These are phyloP conservation scores for Danio tinwini DNA, from an alignment of 2,797 vertebrate species.

Conservation along the genomic window DNA sequence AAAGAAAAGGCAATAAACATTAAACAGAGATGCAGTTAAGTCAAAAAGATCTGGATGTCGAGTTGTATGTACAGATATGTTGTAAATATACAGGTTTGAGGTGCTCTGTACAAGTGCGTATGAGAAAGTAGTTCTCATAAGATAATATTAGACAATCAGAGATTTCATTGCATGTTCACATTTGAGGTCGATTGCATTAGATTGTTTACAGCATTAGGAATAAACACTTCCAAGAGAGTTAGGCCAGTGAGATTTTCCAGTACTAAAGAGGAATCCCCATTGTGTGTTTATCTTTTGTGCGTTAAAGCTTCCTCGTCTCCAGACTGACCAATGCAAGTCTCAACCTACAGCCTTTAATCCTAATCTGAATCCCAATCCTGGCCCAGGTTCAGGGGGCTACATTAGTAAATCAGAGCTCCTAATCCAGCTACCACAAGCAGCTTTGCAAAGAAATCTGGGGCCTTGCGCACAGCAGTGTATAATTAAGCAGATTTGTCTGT, in stretches of 20 bases:
- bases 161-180: not conserved
- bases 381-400: conserved; percentile 33
- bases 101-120: too few species aligned
- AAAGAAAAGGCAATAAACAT: too few species aligned
- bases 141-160: not conserved
- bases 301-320: conserved; percentile 33
- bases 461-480: conserved; percentile 29
- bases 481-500: conserved; percentile 41
- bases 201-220: not conserved
- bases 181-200: not conserved
- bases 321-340: conserved; percentile 49
- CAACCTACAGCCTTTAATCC: conserved; percentile 52
- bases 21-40: too few species aligned
- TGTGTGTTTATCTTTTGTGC: conserved; percentile 40
- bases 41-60: too few species aligned
- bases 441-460: conserved; percentile 47
- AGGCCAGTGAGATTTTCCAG: not conserved
- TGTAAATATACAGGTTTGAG: too few species aligned
- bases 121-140: too few species aligned
- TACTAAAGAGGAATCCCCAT: conserved; percentile 17
- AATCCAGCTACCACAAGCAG: conserved; percentile 49
- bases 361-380: conserved; percentile 49
- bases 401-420: conserved; percentile 55
- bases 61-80: too few species aligned
- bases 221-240: not conserved